phyloP scores from a whole-genome alignment of 2,888 invertebrate species.

The Eilema griseolum region DNA sequence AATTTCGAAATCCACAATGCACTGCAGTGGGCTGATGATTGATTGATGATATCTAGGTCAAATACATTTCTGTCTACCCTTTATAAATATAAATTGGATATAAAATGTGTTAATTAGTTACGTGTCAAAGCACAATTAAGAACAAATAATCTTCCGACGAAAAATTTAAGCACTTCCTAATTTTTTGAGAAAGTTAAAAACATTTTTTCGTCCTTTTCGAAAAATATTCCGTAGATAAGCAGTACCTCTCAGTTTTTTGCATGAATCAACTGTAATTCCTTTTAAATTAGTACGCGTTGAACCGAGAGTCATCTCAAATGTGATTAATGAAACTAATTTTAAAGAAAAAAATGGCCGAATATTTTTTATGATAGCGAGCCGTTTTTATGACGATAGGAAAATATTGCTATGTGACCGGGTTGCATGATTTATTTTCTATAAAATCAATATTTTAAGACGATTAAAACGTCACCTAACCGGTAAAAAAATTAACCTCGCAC shows the following conservation, averaged over 20 bases:
- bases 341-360: constrained; percentile 32
- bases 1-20: too few species aligned
- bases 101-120: neutral
- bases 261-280: constrained; percentile 41
- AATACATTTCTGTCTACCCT: neutral
- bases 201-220: neutral
- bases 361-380: constrained; percentile 25
- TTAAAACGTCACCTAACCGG: neutral
- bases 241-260: constrained; percentile 22
- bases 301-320: constrained; percentile 40
- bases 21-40: too few species aligned
- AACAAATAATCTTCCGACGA: neutral
- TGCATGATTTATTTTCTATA: neutral
- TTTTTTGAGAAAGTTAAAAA: constrained; percentile 1
- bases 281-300: constrained; percentile 48
- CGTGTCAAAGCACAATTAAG: neutral
- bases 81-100: neutral
- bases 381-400: constrained; percentile 20
- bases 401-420: neutral
- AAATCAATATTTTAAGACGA: neutral
- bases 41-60: too few species aligned
- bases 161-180: neutral
- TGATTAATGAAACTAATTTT: constrained; percentile 54
- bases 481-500: neutral
- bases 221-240: neutral